phyloP scores from a whole-genome alignment of 2,113 vertebrate species.

The Syrrhaptes paradoxus region DNA sequence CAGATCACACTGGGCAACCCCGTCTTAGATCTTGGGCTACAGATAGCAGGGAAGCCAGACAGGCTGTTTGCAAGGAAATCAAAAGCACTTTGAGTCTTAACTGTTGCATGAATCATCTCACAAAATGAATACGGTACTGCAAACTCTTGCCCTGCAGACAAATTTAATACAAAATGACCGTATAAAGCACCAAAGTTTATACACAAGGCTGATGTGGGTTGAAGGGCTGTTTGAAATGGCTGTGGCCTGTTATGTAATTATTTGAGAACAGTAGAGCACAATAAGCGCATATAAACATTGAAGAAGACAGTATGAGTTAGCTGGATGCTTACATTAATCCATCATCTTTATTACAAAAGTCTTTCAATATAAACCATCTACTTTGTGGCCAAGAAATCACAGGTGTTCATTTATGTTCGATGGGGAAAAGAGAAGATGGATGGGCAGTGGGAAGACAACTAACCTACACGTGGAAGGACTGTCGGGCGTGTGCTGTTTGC shows the following conservation, averaged over 20 bases:
- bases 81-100: slow-evolving; percentile 47
- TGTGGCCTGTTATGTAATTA: slow-evolving; percentile 51
- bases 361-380: neutral
- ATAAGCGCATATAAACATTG: slow-evolving; percentile 49
- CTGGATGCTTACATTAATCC: slow-evolving; percentile 15
- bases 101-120: slow-evolving; percentile 53
- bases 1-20: neutral
- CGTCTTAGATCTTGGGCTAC: neutral
- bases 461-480: neutral
- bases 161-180: slow-evolving; percentile 44
- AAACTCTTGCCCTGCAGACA: slow-evolving; percentile 51
- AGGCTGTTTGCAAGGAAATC: slow-evolving; percentile 33
- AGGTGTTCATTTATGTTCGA: neutral
- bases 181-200: slow-evolving; percentile 46
- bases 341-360: slow-evolving; percentile 22
- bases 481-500: neutral
- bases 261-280: slow-evolving; percentile 52
- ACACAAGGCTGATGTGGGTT: neutral
- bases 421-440: neutral
- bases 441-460: neutral
- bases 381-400: neutral
- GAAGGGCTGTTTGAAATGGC: slow-evolving; percentile 55
- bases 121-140: slow-evolving; percentile 1
- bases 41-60: slow-evolving; percentile 15
- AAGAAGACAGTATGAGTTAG: slow-evolving; percentile 47